phyloP scores from a whole-genome alignment of 2,888 invertebrate genomes.

The Neoscelio sp. region DNA sequence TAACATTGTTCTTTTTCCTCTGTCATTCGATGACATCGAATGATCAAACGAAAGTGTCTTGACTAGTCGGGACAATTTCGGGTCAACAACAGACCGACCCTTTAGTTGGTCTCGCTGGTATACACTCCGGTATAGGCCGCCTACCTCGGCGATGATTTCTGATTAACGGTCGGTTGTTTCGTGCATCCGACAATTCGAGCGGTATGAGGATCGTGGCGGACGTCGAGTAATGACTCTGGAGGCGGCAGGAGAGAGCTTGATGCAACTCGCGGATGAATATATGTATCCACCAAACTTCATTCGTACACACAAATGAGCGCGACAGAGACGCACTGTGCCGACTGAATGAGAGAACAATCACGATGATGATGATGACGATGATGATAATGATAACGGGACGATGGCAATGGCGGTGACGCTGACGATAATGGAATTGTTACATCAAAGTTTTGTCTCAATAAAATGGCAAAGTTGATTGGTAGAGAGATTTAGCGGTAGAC shows the following conservation, averaged over 20 bases:
- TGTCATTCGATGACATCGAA: constrained; percentile 63
- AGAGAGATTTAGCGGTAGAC: neutral
- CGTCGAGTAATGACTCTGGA: constrained; percentile 83
- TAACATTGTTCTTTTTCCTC: no score
- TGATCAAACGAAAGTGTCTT: constrained; percentile 65
- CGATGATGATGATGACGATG: constrained; percentile 45
- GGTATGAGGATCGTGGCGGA: constrained; percentile 78
- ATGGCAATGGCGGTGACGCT: constrained; percentile 74
- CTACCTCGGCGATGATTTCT: constrained; percentile 80
- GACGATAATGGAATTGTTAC: constrained; percentile 53
- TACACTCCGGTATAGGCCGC: constrained; percentile 59
- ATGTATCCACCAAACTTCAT: constrained; percentile 60
- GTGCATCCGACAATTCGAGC: constrained; percentile 72
- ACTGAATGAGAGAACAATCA: constrained; percentile 43
- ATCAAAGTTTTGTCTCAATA: constrained; percentile 33
- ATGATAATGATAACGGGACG: constrained; percentile 69
- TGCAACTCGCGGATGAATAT: constrained; percentile 72
- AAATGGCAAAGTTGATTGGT: constrained; percentile 23
- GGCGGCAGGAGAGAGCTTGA: constrained; percentile 75
- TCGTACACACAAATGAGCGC: constrained; percentile 57
- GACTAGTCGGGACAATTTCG: constrained; percentile 56
- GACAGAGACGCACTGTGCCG: constrained; percentile 63
- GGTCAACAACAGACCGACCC: constrained; percentile 50
- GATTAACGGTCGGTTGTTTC: constrained; percentile 83
- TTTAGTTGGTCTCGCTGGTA: constrained; percentile 58